Base-by-base conservation (phyloP, 2,888 invertebrate genomes). In the Pardosa pseudoannulata region DNA sequence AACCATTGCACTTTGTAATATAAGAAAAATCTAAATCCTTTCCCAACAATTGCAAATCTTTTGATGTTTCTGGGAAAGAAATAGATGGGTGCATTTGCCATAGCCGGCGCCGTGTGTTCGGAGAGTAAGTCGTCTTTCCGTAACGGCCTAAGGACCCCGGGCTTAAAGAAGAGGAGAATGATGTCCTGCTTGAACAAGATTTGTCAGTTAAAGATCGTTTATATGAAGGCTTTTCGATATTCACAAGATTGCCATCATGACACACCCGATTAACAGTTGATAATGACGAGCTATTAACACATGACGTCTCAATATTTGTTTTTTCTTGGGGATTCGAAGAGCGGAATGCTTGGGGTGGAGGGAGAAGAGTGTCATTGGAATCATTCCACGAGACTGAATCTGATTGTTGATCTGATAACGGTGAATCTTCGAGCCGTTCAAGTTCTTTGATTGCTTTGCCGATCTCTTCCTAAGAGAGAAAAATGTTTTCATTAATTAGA, bases 401-500 rank as follows among this genome's bases (percentile, higher is more conserved):
- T 23, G 41, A 36, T 13, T 50, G 13, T 28, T 56, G 50, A 19
- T 74, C 36, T 19, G 65, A 27, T 1, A 65, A 9, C n/a, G 29
- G 13, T 70, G 31, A 68, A 13, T 64, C 72, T 56, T 87, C 70
- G 23, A 67, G 75, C 16, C 78, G 73, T 62, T 75, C 78, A 13
- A 88, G 67, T 29, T 88, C 83, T 41, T 76, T 68, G 16, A 88
- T 64, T 19, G 88, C 83, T 23, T 46, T 64, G 11, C 75, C 83
- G n/a, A 88, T 79, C 79, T 88, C 88, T 31, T 88, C 88, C 88
- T 88, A 19, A 1, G 65, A 70, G 7, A 31, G n/a, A 41, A 19
- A 71, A 71, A 41, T 11, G 36, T 36, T 36, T 9, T 9, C 9
- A 7, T 36, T 36, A 36, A n/a, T n/a, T n/a, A n/a, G n/a, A n/a